Conservation (phyloP, 2,797 vertebrate genomes). For the Eulemur coronatus region DNA sequence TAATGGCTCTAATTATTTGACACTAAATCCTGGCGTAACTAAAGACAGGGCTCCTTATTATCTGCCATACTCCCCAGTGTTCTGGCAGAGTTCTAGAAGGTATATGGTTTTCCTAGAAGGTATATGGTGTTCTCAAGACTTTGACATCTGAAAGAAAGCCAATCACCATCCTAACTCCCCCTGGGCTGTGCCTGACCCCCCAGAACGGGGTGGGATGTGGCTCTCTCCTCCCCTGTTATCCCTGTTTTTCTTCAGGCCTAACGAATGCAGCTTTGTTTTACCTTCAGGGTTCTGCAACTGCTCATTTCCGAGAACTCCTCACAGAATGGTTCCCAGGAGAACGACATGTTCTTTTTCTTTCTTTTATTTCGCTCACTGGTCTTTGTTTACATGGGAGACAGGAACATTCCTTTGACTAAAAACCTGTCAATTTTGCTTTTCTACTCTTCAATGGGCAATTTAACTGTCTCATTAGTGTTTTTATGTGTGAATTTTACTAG, state of each 20-base stretch:
- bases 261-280: neutral
- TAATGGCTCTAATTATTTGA: neutral
- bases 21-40: neutral
- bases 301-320: neutral
- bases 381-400: slow-evolving; percentile 52
- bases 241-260: neutral
- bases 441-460: slow-evolving; percentile 49
- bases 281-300: neutral
- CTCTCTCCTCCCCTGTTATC: neutral
- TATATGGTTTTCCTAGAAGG: neutral
- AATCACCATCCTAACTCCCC: too few species aligned
- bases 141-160: neutral
- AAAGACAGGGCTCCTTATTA: neutral
- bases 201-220: fast-evolving
- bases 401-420: slow-evolving; percentile 42
- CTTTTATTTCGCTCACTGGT: slow-evolving; percentile 10
- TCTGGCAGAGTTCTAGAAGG: neutral
- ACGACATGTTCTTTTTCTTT: neutral
- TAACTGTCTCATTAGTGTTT: slow-evolving; percentile 58
- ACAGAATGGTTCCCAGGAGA: neutral
- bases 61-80: neutral
- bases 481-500: slow-evolving; percentile 50
- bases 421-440: neutral
- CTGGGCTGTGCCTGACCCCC: neutral
- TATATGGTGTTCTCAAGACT: neutral